These are phyloP conservation scores for Pseudococcus jackbeardsleyi DNA, from an alignment of 2,888 invertebrate species.

Conservation along the genomic window DNA sequence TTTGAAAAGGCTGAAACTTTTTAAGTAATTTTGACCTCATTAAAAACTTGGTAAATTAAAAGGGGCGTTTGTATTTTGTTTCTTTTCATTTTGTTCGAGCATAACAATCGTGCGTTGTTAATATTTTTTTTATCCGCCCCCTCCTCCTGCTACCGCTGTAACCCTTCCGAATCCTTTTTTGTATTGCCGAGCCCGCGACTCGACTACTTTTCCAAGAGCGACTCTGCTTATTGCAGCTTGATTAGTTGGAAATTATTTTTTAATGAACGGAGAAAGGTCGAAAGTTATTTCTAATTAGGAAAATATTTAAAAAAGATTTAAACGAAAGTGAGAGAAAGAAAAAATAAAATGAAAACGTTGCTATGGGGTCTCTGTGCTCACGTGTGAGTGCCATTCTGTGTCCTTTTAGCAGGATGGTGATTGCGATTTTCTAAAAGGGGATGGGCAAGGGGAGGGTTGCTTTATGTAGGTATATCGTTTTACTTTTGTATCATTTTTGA, in stretches of 20 bases:
- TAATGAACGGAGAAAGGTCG: constrained; percentile 38
- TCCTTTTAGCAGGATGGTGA: background rate
- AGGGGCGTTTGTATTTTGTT: constrained; percentile 52
- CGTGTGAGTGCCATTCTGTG: background rate
- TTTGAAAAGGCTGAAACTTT: constrained; percentile 49
- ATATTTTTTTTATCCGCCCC: constrained; percentile 2
- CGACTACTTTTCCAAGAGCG: background rate
- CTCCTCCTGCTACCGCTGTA: background rate
- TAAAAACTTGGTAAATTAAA: constrained; percentile 57
- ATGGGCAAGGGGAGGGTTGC: background rate
- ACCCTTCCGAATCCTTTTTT: background rate
- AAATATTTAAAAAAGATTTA: constrained; percentile 43
- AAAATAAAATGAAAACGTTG: background rate
- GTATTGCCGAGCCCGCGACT: background rate
- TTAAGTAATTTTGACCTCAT: constrained; percentile 59
- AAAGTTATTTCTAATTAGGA: constrained; percentile 49
- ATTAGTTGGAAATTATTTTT: constrained; percentile 51
- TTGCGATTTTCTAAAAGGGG: too few species aligned
- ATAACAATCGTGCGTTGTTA: constrained; percentile 49
- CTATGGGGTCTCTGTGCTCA: background rate
- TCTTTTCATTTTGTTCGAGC: constrained; percentile 50
- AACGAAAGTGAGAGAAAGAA: constrained; percentile 11
- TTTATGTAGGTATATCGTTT: too few species aligned
- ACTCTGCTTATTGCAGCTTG: constrained; percentile 37
- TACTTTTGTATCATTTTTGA: too few species aligned